Percentiles rank a stretch among this genome's conserved stretches.
phyloP scores from a whole-genome alignment of 2,113 vertebrate species.

The Rhynchomys soricoides region DNA sequence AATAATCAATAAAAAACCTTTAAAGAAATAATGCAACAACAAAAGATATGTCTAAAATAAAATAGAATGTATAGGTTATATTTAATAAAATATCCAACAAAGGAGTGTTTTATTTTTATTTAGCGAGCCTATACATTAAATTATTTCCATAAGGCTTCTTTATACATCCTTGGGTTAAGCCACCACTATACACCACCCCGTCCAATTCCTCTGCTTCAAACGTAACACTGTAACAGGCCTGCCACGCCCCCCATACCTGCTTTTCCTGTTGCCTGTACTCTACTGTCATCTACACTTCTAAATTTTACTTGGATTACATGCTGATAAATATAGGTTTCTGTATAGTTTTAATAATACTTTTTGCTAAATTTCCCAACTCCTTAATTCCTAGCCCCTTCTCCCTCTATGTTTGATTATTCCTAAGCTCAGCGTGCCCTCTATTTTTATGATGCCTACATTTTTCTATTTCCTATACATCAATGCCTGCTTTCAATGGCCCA shows the following conservation, averaged over 20 bases:
- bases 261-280: not conserved
- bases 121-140: not conserved
- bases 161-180: not conserved
- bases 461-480: no score
- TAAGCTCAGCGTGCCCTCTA: not conserved
- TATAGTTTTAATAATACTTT: not conserved
- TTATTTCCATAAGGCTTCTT: not conserved
- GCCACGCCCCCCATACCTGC: not conserved
- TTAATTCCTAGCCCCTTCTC: not conserved
- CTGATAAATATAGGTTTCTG: not conserved
- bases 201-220: no score
- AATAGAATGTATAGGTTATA: not conserved
- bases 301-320: not conserved
- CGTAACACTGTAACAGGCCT: not conserved
- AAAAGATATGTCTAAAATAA: not conserved
- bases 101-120: not conserved
- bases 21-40: not conserved
- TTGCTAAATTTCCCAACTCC: not conserved
- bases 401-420: not conserved
- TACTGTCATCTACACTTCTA: not conserved
- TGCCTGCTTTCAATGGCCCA: no score
- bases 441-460: not conserved
- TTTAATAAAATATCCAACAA: not conserved
- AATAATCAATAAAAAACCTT: not conserved
- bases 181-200: rapidly evolving